phyloP scores from a whole-genome alignment of 2,113 vertebrate species.

The Hyaena hyaena region DNA sequence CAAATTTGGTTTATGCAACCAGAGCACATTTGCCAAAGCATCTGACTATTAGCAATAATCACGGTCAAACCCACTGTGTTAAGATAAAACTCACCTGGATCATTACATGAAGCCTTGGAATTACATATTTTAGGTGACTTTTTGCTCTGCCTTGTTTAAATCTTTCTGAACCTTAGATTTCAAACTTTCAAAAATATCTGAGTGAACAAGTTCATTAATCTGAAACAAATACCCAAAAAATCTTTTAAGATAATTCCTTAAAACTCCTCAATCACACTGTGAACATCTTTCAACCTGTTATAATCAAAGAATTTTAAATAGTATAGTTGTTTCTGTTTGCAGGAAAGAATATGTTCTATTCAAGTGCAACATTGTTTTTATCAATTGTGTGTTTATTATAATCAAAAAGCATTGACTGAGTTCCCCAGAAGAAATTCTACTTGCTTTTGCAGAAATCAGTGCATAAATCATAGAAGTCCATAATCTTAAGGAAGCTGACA shows the following conservation, averaged over 20 bases:
- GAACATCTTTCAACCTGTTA: slow-evolving; percentile 73
- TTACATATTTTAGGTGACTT: slow-evolving; percentile 22
- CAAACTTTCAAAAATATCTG: slow-evolving; percentile 49
- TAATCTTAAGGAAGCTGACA: slow-evolving; percentile 53
- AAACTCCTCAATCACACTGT: slow-evolving; percentile 2
- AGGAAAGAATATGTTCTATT: slow-evolving; percentile 88
- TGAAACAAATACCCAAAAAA: slow-evolving; percentile 61
- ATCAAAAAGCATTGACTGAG: slow-evolving; percentile 90
- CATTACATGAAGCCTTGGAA: neutral
- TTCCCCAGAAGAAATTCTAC: slow-evolving; percentile 65
- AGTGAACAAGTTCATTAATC: slow-evolving; percentile 52
- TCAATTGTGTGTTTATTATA: slow-evolving; percentile 87
- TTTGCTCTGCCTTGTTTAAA: slow-evolving; percentile 34
- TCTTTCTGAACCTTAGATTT: slow-evolving; percentile 27
- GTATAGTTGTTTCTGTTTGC: slow-evolving; percentile 89
- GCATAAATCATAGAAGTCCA: neutral
- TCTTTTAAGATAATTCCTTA: slow-evolving; percentile 3
- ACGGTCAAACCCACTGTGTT: slow-evolving; percentile 31
- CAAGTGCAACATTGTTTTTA: slow-evolving; percentile 77
- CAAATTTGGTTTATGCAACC: slow-evolving; percentile 30
- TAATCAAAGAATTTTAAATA: slow-evolving; percentile 64
- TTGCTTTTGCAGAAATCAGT: slow-evolving; percentile 70
- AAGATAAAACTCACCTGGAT: slow-evolving; percentile 27
- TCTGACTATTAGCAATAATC: neutral
- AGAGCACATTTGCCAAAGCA: slow-evolving; percentile 20